Evolutionary conservation across 2,797 vertebrate genomes (phyloP).

Genomic region (Amblyraja radiata): DNA sequence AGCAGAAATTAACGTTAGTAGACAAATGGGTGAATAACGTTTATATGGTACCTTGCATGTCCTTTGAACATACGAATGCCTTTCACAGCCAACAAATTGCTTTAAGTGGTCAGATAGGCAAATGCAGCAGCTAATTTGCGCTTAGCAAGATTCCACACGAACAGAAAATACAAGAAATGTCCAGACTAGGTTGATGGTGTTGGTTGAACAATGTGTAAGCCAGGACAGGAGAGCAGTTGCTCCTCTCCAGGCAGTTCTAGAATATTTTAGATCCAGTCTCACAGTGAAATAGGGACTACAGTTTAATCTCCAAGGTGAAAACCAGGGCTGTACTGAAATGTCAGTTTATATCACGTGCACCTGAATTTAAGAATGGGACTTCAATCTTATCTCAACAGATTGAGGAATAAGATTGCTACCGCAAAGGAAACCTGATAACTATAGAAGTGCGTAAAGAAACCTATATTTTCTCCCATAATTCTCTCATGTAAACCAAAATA

Average conservation of each 20-base stretch:
- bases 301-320: not conserved
- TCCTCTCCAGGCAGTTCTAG: not conserved
- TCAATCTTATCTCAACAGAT: not conserved
- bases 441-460: not conserved
- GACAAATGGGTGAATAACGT: not conserved
- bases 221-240: not conserved
- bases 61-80: not conserved
- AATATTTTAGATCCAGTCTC: not conserved
- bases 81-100: not conserved
- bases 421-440: not conserved
- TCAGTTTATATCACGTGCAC: not conserved
- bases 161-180: not conserved
- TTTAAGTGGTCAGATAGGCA: not conserved
- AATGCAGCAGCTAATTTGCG: constrained; percentile 24
- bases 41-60: not conserved
- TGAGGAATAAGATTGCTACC: not conserved
- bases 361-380: not conserved
- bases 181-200: not conserved
- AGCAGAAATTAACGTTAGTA: not conserved
- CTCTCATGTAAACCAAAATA: not conserved
- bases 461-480: not conserved
- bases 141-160: constrained; percentile 1
- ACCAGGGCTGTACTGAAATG: not conserved
- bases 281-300: not conserved
- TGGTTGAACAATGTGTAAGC: not conserved